phyloP scores from a whole-genome alignment of 2,888 invertebrate species.

The Cephus rjabovi region DNA sequence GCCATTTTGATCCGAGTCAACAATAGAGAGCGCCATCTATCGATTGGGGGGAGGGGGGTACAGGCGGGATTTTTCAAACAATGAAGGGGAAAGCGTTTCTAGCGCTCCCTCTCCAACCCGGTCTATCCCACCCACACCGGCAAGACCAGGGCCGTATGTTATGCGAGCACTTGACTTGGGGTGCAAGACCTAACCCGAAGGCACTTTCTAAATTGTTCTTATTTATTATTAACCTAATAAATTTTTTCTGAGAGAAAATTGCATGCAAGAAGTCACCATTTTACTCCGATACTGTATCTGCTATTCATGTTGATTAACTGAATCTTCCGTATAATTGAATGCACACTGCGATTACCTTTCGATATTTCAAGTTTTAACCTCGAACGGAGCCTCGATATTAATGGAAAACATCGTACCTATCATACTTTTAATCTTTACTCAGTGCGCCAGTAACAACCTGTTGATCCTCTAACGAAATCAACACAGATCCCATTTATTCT shows the following conservation, averaged over 20 bases:
- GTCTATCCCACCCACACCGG: constrained; percentile 17
- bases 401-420: not conserved
- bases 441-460: not conserved
- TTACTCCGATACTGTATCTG: not conserved
- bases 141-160: not conserved
- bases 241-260: not conserved
- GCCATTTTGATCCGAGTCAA: constrained; percentile 66
- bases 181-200: not conserved
- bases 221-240: not conserved
- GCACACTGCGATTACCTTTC: not conserved
- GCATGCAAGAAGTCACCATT: not conserved
- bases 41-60: constrained; percentile 44
- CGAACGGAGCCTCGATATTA: not conserved
- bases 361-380: not conserved
- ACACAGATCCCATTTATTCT: not conserved
- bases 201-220: not conserved
- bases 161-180: not conserved
- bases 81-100: constrained; percentile 34
- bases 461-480: not conserved
- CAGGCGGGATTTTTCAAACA: constrained; percentile 46
- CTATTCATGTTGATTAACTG: not conserved
- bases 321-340: not conserved
- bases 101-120: constrained; percentile 18
- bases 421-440: not conserved
- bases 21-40: constrained; percentile 77